A percentile compares a stretch with the other conserved stretches of the same genome.
phyloP scores from a whole-genome alignment of 2,113 vertebrate genomes.

The Rhizomys pruinosus region DNA sequence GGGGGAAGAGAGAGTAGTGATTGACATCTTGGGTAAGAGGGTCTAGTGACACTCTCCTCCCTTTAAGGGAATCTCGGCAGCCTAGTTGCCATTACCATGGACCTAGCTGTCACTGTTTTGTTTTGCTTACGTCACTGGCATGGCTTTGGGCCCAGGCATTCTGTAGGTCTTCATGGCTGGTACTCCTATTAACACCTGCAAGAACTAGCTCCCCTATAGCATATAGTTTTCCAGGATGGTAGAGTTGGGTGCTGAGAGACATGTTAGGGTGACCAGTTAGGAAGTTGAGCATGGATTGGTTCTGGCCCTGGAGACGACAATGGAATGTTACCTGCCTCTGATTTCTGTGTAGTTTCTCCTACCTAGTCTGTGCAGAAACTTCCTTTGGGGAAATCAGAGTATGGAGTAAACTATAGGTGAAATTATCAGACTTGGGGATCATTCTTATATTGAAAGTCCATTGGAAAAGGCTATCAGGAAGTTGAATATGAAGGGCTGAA shows the following conservation, averaged over 20 bases:
- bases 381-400: conserved; percentile 34
- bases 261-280: neutral
- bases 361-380: neutral
- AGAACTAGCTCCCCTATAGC: too few species aligned
- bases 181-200: too few species aligned
- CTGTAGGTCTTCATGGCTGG: too few species aligned
- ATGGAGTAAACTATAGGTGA: neutral
- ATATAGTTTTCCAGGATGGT: neutral
- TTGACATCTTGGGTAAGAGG: too few species aligned
- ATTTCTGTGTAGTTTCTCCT: neutral
- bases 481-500: conserved; percentile 17
- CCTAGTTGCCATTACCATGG: too few species aligned
- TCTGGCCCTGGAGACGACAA: neutral
- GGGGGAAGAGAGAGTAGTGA: too few species aligned
- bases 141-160: too few species aligned
- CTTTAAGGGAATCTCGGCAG: too few species aligned
- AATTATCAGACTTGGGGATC: neutral
- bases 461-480: neutral
- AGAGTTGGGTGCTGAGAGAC: neutral
- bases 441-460: neutral
- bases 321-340: neutral
- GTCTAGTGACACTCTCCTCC: too few species aligned
- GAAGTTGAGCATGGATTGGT: neutral
- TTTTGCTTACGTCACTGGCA: too few species aligned
- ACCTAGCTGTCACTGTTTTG: too few species aligned